Evolutionary conservation across 1,140 invertebrate genomes (phyloP).

Genomic region (Cydia fagiglandana): DNA sequence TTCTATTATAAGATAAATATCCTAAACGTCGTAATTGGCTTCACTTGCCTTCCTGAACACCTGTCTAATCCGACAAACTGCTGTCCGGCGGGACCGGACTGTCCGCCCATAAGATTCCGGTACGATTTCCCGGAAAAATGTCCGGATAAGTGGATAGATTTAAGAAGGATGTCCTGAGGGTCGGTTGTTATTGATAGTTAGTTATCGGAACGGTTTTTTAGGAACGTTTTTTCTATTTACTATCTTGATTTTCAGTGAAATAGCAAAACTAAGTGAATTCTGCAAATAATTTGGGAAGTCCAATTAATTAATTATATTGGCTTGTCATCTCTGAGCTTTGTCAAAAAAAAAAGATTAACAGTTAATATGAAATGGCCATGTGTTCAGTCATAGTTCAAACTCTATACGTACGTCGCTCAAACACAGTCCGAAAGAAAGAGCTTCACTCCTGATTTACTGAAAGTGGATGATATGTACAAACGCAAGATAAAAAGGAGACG

Average conservation of each 20-base stretch:
- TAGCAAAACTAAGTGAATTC: neutral
- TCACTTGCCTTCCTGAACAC: neutral
- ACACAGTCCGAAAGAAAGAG: too few relatives aligned
- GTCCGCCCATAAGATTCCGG: conserved; percentile 20
- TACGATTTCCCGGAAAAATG: conserved; percentile 16
- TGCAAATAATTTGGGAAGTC: too few relatives aligned
- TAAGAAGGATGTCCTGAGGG: conserved; percentile 12
- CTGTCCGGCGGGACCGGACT: neutral
- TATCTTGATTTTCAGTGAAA: neutral
- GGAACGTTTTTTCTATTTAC: neutral
- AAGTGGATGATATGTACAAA: too few relatives aligned
- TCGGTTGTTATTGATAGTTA: neutral
- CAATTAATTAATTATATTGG: too few relatives aligned
- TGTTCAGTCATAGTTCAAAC: too few relatives aligned
- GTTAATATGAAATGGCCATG: too few relatives aligned
- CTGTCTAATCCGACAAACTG: neutral
- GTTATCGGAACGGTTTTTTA: neutral
- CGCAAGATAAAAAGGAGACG: too few relatives aligned
- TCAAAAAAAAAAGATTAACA: too few relatives aligned
- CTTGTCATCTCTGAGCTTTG: too few relatives aligned
- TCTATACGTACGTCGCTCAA: too few relatives aligned
- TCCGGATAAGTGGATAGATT: neutral
- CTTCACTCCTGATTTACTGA: too few relatives aligned
- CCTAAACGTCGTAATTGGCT: neutral
- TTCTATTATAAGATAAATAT: neutral